Percentiles rank a stretch among this genome's conserved stretches.
Evolutionary conservation across 2,888 invertebrate species (phyloP).

Genomic region (Thera obeliscata): DNA sequence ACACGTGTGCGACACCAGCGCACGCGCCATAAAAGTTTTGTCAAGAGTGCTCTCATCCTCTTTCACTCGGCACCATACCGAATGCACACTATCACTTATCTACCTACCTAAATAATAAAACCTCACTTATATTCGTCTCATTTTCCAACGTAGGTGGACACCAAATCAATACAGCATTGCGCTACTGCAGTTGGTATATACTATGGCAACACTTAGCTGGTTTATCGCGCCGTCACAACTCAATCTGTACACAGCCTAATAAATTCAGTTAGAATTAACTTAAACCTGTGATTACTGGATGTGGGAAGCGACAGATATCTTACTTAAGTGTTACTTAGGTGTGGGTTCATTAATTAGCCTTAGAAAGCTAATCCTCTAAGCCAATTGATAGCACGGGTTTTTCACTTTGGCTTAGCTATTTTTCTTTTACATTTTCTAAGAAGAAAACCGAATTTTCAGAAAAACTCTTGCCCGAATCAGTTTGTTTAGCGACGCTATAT

Average conservation of each 20-base stretch:
- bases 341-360: slow-evolving; percentile 32
- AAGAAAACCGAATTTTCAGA: background rate
- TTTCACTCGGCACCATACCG: too few relatives aligned
- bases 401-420: background rate
- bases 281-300: slow-evolving; percentile 20
- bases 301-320: slow-evolving; percentile 20
- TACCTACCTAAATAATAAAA: too few relatives aligned
- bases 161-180: background rate
- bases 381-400: slow-evolving; percentile 3
- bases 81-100: too few relatives aligned
- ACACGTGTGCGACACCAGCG: too few relatives aligned
- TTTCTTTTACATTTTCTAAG: background rate
- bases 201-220: slow-evolving; percentile 17
- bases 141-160: too few relatives aligned
- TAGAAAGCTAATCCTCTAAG: slow-evolving; percentile 14
- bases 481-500: too few relatives aligned
- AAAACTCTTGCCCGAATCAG: too few relatives aligned
- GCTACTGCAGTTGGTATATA: background rate
- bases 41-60: too few relatives aligned
- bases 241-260: slow-evolving; percentile 22
- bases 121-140: too few relatives aligned
- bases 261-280: slow-evolving; percentile 25
- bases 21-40: too few relatives aligned
- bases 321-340: slow-evolving; percentile 12
- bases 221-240: slow-evolving; percentile 24